Base-by-base conservation (phyloP, 2,113 vertebrate genomes). In the Poecilia latipinna region DNA sequence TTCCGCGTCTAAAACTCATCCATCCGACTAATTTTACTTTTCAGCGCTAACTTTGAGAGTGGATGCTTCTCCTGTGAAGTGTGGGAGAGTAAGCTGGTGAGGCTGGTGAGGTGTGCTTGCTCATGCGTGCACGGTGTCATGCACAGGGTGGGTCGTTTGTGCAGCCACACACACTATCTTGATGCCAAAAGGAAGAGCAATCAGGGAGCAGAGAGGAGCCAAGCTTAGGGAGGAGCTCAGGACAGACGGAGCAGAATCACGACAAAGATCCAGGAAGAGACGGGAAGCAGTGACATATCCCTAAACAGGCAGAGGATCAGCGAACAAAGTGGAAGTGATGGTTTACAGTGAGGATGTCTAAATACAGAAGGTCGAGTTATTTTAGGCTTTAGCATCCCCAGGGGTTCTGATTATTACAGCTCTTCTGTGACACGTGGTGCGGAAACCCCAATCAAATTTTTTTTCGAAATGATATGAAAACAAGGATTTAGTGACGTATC, bases 101-200 rank as follows among this genome's bases (percentile, higher is more conserved):
- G 64, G 75, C 54, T 66, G 70, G 44, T 60, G 63, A 51, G 69
- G n/a, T 29, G 48, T 44, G 74, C 26, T 28, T 32, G 66, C 35
- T 61, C 65, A 68, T 26, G 78, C 17, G 6, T 24, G 67, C 15
- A 26, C 75, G 72, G 82, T 90, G 89, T 87, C 82, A 82, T 86
- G 85, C 86, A 91, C 86, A 89, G 90, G 93, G 92, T 89, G 93
- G 88, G 89, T 75, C 44, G 6, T 60, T 72, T 70, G 51, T 77
- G 80, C 82, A 85, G 77, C 80, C 57, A 65, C 77, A 85, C 80
- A 76, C 82, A 77, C 69, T 85, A 78, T 88, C 85, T 87, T 66
- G 51, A 85, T 88, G 86, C 86, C 88, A 91, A 94, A 89, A 94
- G 93, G 92, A 94, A 94, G 85, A 91, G 91, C 78, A 94, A 94